Percentiles rank a stretch among this genome's conserved stretches.
Conservation (phyloP, 1,140 invertebrate genomes). For the Drosophila teissieri region DNA sequence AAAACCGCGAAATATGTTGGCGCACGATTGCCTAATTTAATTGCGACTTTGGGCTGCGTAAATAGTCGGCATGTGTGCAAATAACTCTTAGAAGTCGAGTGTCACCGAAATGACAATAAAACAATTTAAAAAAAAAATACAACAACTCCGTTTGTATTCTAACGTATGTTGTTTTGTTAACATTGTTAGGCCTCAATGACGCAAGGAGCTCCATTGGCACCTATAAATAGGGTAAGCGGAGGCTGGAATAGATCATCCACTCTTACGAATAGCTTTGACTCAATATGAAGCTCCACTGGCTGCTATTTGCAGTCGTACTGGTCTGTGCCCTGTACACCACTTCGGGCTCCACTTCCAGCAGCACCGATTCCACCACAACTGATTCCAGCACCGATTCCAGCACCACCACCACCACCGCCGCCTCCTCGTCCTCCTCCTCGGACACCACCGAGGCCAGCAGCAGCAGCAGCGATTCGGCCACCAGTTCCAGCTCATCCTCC, state of each 20-base stretch:
- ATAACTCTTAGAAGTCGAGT: background rate
- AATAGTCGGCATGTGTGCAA: slow-evolving; percentile 30
- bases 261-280: background rate
- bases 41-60: background rate
- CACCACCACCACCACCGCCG: background rate
- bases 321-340: slow-evolving; percentile 5
- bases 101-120: background rate
- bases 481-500: slow-evolving; percentile 2
- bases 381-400: no score
- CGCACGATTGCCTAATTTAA: background rate
- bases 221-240: slow-evolving; percentile 25
- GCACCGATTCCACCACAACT: background rate
- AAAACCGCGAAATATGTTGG: background rate
- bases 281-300: slow-evolving; percentile 36
- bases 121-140: background rate
- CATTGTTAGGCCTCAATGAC: slow-evolving; percentile 25
- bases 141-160: background rate
- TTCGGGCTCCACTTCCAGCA: background rate
- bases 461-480: slow-evolving; percentile 12
- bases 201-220: slow-evolving; percentile 5
- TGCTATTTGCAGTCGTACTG: slow-evolving; percentile 27
- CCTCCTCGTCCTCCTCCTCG: background rate
- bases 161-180: slow-evolving; percentile 7
- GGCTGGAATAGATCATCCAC: slow-evolving; percentile 1
- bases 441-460: slow-evolving; percentile 2